Conservation (phyloP, 2,797 vertebrate genomes). For the Denticeps clupeoides region DNA sequence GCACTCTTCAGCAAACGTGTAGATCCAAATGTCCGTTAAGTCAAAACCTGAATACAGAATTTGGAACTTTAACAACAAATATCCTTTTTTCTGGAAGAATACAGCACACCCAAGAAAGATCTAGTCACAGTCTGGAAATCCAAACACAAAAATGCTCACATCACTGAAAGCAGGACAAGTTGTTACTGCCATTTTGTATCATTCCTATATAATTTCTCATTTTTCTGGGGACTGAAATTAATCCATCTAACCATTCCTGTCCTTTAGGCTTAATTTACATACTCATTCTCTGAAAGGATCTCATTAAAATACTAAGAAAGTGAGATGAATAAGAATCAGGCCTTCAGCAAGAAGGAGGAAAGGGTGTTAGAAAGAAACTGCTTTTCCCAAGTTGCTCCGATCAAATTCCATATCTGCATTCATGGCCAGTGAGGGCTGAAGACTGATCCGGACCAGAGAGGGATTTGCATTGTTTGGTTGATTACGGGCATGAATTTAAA, state of each 20-base stretch:
- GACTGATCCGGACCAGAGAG: constrained; percentile 21
- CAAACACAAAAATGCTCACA: no score
- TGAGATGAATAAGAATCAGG: constrained; percentile 5
- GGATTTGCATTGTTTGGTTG: constrained; percentile 42
- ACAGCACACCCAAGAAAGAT: no score
- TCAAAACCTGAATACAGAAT: no score
- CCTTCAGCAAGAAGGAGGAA: not conserved
- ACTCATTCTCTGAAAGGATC: constrained; percentile 1
- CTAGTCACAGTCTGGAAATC: no score
- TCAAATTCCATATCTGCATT: constrained; percentile 46
- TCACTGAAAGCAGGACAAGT: no score
- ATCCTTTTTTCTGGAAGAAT: no score
- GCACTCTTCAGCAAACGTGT: no score
- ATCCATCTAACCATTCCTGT: constrained; percentile 38
- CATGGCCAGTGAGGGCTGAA: constrained; percentile 26
- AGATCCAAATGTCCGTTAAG: no score
- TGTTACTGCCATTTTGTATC: no score
- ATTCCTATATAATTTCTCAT: no score
- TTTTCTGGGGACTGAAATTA: constrained; percentile 44
- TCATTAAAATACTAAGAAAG: constrained; percentile 11
- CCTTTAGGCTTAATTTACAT: constrained; percentile 32
- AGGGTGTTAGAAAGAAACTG: constrained; percentile 24
- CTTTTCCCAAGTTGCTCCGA: constrained; percentile 29
- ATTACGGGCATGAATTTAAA: constrained; percentile 44
- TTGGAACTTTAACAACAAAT: no score